phyloP scores from a whole-genome alignment of 2,113 vertebrate genomes.

The Epinephelus lanceolatus region DNA sequence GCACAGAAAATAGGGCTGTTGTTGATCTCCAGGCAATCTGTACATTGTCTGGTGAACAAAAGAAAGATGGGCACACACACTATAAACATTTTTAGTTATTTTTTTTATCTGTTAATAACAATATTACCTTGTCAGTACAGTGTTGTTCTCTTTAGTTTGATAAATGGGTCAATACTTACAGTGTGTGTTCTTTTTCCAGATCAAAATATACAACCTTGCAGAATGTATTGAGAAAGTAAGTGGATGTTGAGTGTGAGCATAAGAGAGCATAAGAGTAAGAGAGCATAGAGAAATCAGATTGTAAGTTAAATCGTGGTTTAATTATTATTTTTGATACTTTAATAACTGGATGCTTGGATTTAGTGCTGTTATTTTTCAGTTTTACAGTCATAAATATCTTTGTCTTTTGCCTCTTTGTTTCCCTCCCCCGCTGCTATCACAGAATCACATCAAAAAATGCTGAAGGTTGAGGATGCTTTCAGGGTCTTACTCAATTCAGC shows the following conservation, averaged over 20 bases:
- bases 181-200: conserved; percentile 18
- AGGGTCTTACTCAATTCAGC: conserved; percentile 48
- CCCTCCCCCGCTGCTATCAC: conserved; percentile 2
- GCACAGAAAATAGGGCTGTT: neutral
- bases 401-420: conserved; percentile 6
- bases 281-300: neutral
- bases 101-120: neutral
- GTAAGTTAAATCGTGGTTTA: conserved; percentile 3
- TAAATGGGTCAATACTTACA: neutral
- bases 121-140: neutral
- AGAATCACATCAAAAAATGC: conserved; percentile 21
- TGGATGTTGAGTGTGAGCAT: neutral
- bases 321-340: conserved; percentile 36
- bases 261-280: too few relatives aligned
- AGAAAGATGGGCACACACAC: neutral
- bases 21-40: conserved; percentile 4
- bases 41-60: conserved; percentile 23
- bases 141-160: neutral
- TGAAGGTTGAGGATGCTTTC: conserved; percentile 25
- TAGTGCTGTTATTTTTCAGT: conserved; percentile 5
- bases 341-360: conserved; percentile 11
- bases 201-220: neutral
- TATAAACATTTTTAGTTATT: neutral
- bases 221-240: conserved; percentile 31
- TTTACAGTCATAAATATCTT: neutral